A percentile compares a stretch with the other conserved stretches of the same genome.
These are phyloP conservation scores for Apamea monoglypha DNA, from an alignment of 2,888 invertebrate species.

Conservation along the genomic window DNA sequence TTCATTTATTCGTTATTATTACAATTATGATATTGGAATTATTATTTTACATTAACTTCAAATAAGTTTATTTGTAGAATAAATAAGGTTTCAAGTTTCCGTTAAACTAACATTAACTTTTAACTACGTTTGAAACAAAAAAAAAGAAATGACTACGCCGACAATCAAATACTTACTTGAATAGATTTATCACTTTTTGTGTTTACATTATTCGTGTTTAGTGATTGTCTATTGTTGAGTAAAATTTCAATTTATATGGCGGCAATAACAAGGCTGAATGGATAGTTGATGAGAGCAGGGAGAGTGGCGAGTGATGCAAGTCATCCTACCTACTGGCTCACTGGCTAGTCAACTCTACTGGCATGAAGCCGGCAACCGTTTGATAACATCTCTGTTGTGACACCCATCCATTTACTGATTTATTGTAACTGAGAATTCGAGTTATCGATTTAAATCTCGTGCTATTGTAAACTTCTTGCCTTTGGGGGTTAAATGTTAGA, in stretches of 20 bases:
- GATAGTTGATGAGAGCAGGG: constrained; percentile 52
- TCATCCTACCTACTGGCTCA: constrained; percentile 57
- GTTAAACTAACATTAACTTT: constrained; percentile 17
- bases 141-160: constrained; percentile 6
- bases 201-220: constrained; percentile 64
- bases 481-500: not conserved
- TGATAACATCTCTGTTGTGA: constrained; percentile 72
- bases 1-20: not conserved
- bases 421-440: constrained; percentile 64
- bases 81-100: not conserved
- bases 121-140: not conserved
- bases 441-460: not conserved
- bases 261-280: constrained; percentile 66
- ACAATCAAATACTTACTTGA: constrained; percentile 19
- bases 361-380: constrained; percentile 6
- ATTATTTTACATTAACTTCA: not conserved
- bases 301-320: constrained; percentile 66
- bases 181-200: constrained; percentile 57
- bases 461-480: not conserved
- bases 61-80: not conserved
- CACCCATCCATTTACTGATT: constrained; percentile 66
- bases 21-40: not conserved
- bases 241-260: constrained; percentile 70
- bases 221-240: constrained; percentile 72
- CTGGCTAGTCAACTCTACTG: constrained; percentile 8